A percentile compares a stretch with the other conserved stretches of the same genome.
Conservation (phyloP, 2,888 invertebrate genomes). For the Asteroscopus sphinx region DNA sequence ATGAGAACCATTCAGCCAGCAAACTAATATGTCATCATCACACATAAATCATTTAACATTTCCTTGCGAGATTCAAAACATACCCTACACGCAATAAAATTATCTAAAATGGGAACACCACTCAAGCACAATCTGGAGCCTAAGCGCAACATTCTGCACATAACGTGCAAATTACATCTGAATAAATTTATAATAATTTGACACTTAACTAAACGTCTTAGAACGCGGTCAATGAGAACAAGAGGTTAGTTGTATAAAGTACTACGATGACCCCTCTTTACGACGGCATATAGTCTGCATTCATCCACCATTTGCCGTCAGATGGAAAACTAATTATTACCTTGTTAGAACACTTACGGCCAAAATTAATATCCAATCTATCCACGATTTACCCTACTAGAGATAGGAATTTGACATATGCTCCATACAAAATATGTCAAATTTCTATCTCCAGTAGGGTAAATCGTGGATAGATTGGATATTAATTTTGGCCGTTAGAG, state of each 20-base stretch:
- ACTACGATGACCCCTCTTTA: conserved; percentile 33
- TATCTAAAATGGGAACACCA: conserved; percentile 15
- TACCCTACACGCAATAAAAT: background rate
- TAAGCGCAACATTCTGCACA: conserved; percentile 22
- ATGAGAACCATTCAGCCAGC: too few species aligned
- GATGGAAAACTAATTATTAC: conserved; percentile 30
- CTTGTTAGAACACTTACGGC: too few species aligned
- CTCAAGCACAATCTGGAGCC: conserved; percentile 3
- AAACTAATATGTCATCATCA: too few species aligned
- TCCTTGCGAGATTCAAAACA: background rate
- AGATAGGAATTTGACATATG: too few species aligned
- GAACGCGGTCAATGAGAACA: conserved; percentile 62
- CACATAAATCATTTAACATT: too few species aligned
- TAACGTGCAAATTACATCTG: conserved; percentile 27
- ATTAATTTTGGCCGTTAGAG: too few species aligned
- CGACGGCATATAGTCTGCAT: conserved; percentile 36
- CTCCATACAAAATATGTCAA: too few species aligned
- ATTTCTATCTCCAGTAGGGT: too few species aligned
- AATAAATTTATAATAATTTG: conserved; percentile 49
- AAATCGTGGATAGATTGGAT: too few species aligned
- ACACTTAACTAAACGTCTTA: conserved; percentile 49
- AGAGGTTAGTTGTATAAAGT: conserved; percentile 26
- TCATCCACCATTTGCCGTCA: conserved; percentile 20
- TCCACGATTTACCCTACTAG: too few species aligned
- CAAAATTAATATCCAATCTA: too few species aligned